Percentiles rank a stretch among this genome's conserved stretches.
Conservation (phyloP, 2,113 vertebrate species). For the Capra hircus region DNA sequence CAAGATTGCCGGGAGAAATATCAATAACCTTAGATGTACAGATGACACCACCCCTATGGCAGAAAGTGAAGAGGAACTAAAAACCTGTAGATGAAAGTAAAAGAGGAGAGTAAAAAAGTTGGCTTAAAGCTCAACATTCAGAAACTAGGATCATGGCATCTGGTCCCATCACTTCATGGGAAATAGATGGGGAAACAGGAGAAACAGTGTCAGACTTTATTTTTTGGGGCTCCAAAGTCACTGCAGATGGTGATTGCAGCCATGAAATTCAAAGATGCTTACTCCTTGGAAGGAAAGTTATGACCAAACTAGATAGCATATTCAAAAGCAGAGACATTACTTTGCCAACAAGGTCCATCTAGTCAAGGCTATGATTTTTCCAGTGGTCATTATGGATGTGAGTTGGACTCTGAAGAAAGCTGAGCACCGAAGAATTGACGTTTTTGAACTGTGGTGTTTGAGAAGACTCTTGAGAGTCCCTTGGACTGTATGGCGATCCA, state of each 20-base stretch:
- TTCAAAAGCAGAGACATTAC: neutral
- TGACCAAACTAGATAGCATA: neutral
- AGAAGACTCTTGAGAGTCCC: neutral
- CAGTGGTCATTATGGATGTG: neutral
- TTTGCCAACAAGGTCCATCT: neutral
- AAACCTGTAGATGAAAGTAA: neutral
- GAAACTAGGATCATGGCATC: too few species aligned
- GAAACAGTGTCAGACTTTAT: too few species aligned
- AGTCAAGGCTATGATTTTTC: neutral
- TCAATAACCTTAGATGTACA: neutral
- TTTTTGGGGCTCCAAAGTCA: too few species aligned
- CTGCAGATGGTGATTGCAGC: neutral
- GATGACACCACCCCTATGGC: neutral
- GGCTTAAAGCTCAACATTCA: too few species aligned
- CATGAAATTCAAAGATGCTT: neutral
- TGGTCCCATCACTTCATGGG: too few species aligned
- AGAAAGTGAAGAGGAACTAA: too few species aligned
- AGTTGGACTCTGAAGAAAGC: neutral
- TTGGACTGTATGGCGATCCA: neutral
- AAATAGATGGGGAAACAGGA: too few species aligned
- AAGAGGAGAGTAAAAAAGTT: too few species aligned
- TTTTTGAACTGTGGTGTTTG: neutral
- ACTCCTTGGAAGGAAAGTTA: neutral
- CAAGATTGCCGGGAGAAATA: too few species aligned
- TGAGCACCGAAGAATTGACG: rapidly evolving